Evolutionary conservation across 2,113 vertebrate genomes (phyloP), one percentile per base, ranked within the genome.

Genomic region (Campylomormyrus tamandua): DNA sequence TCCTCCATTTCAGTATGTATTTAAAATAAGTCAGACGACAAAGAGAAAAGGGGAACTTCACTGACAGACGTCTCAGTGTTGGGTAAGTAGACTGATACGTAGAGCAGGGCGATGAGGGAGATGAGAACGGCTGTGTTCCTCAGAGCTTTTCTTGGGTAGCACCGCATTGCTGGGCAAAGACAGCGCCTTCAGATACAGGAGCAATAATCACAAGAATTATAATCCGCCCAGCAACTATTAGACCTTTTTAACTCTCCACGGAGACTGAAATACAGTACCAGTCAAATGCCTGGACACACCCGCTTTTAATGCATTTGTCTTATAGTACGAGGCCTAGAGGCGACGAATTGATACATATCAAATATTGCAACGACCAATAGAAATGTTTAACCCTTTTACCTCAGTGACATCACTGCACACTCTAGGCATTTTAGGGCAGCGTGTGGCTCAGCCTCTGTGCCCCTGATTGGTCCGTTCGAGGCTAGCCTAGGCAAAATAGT

Each of bases 81-180:
- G 0, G 77, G 90, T 0, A 88, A 89, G 49, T 39, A 86, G 0
- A 91, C 52, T 8, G 90, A 45, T n/a, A 89, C 21, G 89, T 93
- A 94, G 5, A 95, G 10, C 4, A 88, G 87, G 91, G 2, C 66
- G 46, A 66, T 0, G n/a, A 21, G 11, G 7, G 94, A 83, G 56
- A 94, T n/a, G n/a, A 91, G 27, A 56, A 77, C 11, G 24, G 88
- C 56, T 0, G 74, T 90, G 53, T 92, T 9, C 53, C 89, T 83
- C n/a, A 89, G 17, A 21, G 39, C 91, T 89, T 90, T 93, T 92
- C 90, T 94, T 90, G 31, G 90, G 88, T 89, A 53, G 62, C 87
- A 90, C 84, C 90, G 83, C 94, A 95, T 96, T 87, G 93, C 91
- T 91, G 91, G 2, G 11, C 13, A 0, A 66, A 39, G 31, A 48